Percentiles rank a stretch among this genome's conserved stretches.
phyloP scores from a whole-genome alignment of 2,113 vertebrate species.

The Psephotus haematonotus region DNA sequence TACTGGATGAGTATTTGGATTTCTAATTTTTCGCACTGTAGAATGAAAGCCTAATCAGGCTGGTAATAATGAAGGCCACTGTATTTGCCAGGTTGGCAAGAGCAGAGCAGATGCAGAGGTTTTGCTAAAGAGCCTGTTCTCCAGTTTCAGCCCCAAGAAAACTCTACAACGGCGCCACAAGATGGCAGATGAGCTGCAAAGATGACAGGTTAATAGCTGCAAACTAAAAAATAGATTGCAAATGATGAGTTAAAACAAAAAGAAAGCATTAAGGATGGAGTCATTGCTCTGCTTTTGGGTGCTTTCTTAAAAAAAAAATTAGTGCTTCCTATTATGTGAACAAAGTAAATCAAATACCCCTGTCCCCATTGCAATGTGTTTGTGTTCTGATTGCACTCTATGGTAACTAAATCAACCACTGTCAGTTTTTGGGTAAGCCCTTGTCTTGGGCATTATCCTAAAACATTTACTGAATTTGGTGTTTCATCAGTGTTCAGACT shows the following conservation, averaged over 20 bases:
- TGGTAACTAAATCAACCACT: not conserved
- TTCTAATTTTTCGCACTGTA: not conserved
- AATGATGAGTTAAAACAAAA: not conserved
- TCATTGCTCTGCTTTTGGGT: not conserved
- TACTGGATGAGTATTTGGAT: not conserved
- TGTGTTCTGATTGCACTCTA: not conserved
- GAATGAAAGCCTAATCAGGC: not conserved
- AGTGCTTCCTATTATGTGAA: not conserved
- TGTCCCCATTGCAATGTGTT: not conserved
- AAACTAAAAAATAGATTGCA: not conserved
- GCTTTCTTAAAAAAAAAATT: not conserved
- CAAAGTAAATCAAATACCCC: not conserved
- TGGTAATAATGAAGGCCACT: not conserved
- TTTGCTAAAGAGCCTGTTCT: not conserved
- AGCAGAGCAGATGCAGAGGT: not conserved
- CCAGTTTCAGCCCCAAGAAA: not conserved
- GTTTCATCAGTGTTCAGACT: not conserved
- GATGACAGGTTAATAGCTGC: not conserved
- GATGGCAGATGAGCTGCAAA: slow-evolving; percentile 70
- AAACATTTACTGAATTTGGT: not conserved
- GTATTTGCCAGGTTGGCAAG: not conserved
- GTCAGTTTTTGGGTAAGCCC: not conserved
- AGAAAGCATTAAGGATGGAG: not conserved
- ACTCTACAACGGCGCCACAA: slow-evolving; percentile 36
- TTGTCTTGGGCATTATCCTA: not conserved